phyloP scores from a whole-genome alignment of 2,888 invertebrate species.

The Drosophila nr. perissopoda region DNA sequence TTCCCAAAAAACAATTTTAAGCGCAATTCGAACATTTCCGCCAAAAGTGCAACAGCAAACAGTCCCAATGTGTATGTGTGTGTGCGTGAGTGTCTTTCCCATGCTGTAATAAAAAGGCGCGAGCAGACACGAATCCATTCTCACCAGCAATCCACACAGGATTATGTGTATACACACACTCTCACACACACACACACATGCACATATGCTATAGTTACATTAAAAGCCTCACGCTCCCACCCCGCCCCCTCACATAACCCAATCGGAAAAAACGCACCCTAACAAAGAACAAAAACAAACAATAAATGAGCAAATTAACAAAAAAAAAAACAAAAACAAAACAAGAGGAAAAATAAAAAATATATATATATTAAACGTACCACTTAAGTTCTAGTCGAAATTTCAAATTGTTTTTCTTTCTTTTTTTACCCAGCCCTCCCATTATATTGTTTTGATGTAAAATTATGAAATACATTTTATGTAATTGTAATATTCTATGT shows the following conservation, averaged over 20 bases:
- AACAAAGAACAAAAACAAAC: conserved; percentile 19
- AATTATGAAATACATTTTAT: conserved; percentile 74
- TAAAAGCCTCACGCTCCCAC: conserved; percentile 14
- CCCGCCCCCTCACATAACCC: neutral
- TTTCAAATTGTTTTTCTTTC: conserved; percentile 71
- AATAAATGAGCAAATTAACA: conserved; percentile 20
- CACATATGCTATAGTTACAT: conserved; percentile 43
- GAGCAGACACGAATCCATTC: conserved; percentile 20
- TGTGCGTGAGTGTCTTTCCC: conserved; percentile 8
- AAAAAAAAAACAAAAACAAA: conserved; percentile 12
- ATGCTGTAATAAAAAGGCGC: conserved; percentile 27
- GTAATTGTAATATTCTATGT: conserved; percentile 77
- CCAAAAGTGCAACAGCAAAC: neutral
- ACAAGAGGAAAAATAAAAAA: conserved; percentile 14
- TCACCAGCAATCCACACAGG: conserved; percentile 30
- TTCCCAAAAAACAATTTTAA: conserved; percentile 1
- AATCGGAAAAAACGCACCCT: neutral
- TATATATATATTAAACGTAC: conserved; percentile 52
- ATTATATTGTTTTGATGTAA: conserved; percentile 79
- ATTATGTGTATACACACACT: conserved; percentile 29
- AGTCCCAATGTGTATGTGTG: conserved; percentile 8
- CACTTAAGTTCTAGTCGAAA: conserved; percentile 84
- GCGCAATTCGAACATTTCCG: neutral
- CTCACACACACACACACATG: conserved; percentile 1
- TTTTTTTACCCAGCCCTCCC: conserved; percentile 26